Conservation (phyloP, 2,888 invertebrate species). For the Acanthoscelides obtectus region DNA sequence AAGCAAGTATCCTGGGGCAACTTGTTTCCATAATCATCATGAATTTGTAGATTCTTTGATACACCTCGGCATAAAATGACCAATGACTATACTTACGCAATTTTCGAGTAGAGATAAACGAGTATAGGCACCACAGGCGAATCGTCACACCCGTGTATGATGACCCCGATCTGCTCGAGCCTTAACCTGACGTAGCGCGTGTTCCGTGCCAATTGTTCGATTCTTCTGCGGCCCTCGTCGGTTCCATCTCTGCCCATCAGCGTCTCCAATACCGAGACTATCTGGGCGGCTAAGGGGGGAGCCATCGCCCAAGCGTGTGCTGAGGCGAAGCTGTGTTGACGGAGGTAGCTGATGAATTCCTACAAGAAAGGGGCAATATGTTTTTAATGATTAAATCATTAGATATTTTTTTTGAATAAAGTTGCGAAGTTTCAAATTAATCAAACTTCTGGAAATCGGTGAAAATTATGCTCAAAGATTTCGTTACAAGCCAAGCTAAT, state of each 20-base stretch:
- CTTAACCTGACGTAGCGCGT: slow-evolving; percentile 74
- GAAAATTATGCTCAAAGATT: too few relatives aligned
- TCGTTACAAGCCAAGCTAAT: too few relatives aligned
- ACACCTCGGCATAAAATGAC: too few relatives aligned
- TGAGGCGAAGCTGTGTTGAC: slow-evolving; percentile 76
- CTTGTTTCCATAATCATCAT: too few relatives aligned
- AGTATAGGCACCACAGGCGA: slow-evolving; percentile 96
- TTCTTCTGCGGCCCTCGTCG: slow-evolving; percentile 61
- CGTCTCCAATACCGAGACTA: slow-evolving; percentile 80
- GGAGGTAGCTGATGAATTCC: slow-evolving; percentile 71
- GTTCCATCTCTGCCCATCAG: slow-evolving; percentile 82
- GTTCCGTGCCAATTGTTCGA: slow-evolving; percentile 72
- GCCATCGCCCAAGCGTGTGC: slow-evolving; percentile 86
- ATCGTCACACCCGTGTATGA: slow-evolving; percentile 87
- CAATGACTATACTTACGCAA: slow-evolving; percentile 74
- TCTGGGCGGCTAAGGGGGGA: slow-evolving; percentile 86
- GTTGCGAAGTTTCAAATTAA: too few relatives aligned
- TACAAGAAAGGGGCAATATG: slow-evolving; percentile 39
- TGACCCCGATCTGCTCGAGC: slow-evolving; percentile 84
- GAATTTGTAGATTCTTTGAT: too few relatives aligned
- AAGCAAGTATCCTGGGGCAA: too few relatives aligned
- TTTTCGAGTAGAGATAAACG: slow-evolving; percentile 92
- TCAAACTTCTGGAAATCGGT: too few relatives aligned
- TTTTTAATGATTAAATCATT: neutral
- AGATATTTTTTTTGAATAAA: too few relatives aligned